Evolutionary conservation across 2,888 invertebrate species (phyloP).

Genomic region (Tuta absoluta): DNA sequence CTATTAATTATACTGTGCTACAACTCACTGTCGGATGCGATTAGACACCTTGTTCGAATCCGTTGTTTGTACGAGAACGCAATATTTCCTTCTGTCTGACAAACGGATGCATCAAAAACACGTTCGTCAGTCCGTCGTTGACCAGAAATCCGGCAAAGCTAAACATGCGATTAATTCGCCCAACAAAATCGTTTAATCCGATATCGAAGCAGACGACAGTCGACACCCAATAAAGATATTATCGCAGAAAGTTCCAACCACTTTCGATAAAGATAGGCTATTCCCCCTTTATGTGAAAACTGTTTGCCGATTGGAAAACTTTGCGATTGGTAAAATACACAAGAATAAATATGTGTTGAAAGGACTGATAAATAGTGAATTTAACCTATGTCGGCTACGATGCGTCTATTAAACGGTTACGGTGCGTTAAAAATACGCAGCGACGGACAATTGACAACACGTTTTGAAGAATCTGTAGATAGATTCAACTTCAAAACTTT

Average conservation of each 20-base stretch:
- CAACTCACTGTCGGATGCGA: too few species aligned
- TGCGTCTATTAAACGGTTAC: neutral
- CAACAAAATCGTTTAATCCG: neutral
- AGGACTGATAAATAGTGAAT: neutral
- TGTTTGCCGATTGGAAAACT: constrained; percentile 1
- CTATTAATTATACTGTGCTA: too few species aligned
- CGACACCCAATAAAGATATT: constrained; percentile 4
- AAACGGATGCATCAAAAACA: too few species aligned
- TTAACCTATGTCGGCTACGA: neutral
- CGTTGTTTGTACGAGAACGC: too few species aligned
- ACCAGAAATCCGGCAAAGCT: neutral
- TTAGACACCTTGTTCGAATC: too few species aligned
- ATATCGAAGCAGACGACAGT: neutral
- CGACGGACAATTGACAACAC: too few species aligned
- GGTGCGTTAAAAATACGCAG: too few species aligned
- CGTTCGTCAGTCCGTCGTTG: too few species aligned
- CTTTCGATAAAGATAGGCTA: constrained; percentile 5
- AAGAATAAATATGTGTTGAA: neutral
- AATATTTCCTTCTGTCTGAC: too few species aligned
- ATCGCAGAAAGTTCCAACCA: neutral
- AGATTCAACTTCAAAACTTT: too few species aligned
- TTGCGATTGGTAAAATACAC: neutral
- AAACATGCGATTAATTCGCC: neutral
- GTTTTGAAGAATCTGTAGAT: too few species aligned
- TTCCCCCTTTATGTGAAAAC: neutral